Conservation (phyloP, 2,113 vertebrate genomes). For the Erythrolamprus reginae region DNA sequence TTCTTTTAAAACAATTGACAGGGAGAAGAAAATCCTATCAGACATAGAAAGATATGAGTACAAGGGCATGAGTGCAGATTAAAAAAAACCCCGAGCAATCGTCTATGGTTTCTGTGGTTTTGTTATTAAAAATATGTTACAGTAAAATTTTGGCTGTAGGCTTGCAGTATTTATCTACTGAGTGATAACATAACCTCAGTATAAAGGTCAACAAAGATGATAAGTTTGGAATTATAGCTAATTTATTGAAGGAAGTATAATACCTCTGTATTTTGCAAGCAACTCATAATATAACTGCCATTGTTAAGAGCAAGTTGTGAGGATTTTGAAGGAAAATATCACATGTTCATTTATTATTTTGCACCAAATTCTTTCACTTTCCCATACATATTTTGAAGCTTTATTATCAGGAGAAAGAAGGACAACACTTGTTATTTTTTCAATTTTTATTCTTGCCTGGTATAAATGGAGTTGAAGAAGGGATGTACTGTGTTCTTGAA, state of each 20-base stretch:
- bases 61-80: neutral
- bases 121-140: neutral
- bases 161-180: neutral
- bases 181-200: neutral
- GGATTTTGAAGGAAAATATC: conserved; percentile 19
- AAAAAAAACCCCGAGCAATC: neutral
- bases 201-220: neutral
- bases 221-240: neutral
- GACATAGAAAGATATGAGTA: neutral
- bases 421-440: neutral
- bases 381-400: conserved; percentile 20
- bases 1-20: neutral
- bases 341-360: neutral
- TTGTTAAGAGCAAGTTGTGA: conserved; percentile 7
- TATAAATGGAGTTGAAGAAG: conserved; percentile 4
- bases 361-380: neutral
- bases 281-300: conserved; percentile 6
- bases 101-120: neutral
- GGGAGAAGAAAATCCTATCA: neutral
- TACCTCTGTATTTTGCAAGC: conserved; percentile 33
- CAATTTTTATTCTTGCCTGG: neutral
- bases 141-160: neutral
- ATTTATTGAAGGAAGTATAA: conserved; percentile 31
- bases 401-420: conserved; percentile 3
- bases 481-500: neutral